phyloP scores from a whole-genome alignment of 2,797 vertebrate species.

The Tadarida brasiliensis region DNA sequence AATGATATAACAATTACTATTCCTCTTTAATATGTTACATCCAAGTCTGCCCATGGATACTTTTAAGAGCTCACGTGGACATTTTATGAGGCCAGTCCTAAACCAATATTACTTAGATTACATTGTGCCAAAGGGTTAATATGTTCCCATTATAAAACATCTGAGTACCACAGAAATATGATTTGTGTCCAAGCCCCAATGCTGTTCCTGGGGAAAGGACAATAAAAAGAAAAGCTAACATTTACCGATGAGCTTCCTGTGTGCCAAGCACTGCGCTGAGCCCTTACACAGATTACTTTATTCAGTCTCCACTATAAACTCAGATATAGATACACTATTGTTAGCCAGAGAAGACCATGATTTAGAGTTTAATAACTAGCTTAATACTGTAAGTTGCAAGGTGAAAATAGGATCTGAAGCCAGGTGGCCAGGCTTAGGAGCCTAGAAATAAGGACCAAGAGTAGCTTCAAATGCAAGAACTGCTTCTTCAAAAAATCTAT shows the following conservation, averaged over 20 bases:
- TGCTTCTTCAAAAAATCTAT: not conserved
- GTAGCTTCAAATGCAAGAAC: not conserved
- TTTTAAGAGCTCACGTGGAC: constrained; percentile 4
- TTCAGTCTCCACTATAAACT: not conserved
- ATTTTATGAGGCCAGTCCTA: not conserved
- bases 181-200: not conserved
- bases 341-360: not conserved
- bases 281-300: not conserved
- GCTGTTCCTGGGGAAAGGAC: not conserved
- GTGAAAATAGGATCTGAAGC: not conserved
- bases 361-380: not conserved
- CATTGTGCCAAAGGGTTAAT: not conserved
- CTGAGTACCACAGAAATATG: not conserved
- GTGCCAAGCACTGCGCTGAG: not conserved
- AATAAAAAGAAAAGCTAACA: constrained; percentile 26
- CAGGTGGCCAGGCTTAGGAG: not conserved
- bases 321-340: not conserved
- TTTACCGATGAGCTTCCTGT: not conserved
- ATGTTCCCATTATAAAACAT: not conserved
- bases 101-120: not conserved
- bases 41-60: not conserved
- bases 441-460: not conserved
- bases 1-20: constrained; percentile 44
- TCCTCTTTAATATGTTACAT: constrained; percentile 24
- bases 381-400: not conserved